These are phyloP conservation scores for Dendroctonus ponderosae DNA, from an alignment of 1,140 invertebrate genomes.

Conservation along the genomic window DNA sequence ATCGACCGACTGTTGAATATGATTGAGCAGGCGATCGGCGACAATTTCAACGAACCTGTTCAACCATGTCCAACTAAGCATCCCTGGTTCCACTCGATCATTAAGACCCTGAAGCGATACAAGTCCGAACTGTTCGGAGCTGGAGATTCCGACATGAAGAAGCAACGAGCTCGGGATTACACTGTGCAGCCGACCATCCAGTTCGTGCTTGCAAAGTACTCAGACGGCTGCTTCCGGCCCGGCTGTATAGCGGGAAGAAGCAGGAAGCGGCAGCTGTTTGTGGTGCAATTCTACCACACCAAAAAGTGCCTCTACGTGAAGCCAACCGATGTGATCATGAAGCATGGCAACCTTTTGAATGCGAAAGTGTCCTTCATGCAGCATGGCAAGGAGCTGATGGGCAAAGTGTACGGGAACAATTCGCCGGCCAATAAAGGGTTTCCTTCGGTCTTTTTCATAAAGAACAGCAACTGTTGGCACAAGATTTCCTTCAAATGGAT, in stretches of 20 bases:
- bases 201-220: constrained; percentile 34
- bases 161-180: constrained; percentile 23
- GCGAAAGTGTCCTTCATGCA: constrained; percentile 25
- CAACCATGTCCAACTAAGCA: constrained; percentile 1
- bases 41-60: constrained; percentile 9
- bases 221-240: constrained; percentile 28
- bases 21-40: not conserved
- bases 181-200: constrained; percentile 26
- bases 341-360: constrained; percentile 33
- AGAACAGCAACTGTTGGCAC: constrained; percentile 28
- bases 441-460: constrained; percentile 32
- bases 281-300: constrained; percentile 32
- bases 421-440: constrained; percentile 35
- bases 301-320: constrained; percentile 30
- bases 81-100: constrained; percentile 25
- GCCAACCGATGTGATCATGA: constrained; percentile 30
- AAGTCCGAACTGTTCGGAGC: constrained; percentile 21
- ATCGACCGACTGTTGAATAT: not conserved
- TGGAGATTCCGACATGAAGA: constrained; percentile 7
- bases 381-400: constrained; percentile 18
- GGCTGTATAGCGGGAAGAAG: constrained; percentile 24
- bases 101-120: constrained; percentile 27
- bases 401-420: constrained; percentile 33
- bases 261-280: constrained; percentile 30
- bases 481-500: constrained; percentile 30